A percentile compares a stretch with the other conserved stretches of the same genome.
phyloP scores from a whole-genome alignment of 2,888 invertebrate genomes.

The Diachrysia chrysitis region DNA sequence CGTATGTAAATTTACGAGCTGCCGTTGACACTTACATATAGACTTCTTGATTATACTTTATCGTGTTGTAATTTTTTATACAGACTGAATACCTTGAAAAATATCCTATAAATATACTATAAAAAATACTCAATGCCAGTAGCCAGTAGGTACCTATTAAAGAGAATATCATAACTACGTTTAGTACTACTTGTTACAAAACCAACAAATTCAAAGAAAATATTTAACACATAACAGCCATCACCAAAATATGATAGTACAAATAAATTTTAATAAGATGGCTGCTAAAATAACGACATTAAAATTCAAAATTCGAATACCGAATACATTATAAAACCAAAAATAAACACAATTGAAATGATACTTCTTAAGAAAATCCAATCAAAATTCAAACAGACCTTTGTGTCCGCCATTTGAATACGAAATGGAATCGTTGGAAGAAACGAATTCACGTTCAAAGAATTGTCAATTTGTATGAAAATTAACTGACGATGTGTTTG shows the following conservation, averaged over 20 bases:
- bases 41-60: too few relatives aligned
- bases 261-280: background rate
- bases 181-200: too few relatives aligned
- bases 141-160: too few relatives aligned
- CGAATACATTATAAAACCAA: slow-evolving; percentile 9
- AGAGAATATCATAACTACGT: too few relatives aligned
- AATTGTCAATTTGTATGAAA: slow-evolving; percentile 55
- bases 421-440: slow-evolving; percentile 8
- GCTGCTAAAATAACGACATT: background rate
- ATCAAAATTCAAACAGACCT: slow-evolving; percentile 45
- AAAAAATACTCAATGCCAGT: too few relatives aligned
- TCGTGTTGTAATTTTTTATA: too few relatives aligned
- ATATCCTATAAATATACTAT: background rate
- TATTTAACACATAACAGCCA: background rate
- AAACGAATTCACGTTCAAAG: slow-evolving; percentile 34
- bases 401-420: slow-evolving; percentile 33
- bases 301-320: background rate
- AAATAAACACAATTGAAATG: slow-evolving; percentile 39
- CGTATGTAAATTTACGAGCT: background rate
- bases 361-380: slow-evolving; percentile 39
- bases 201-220: background rate
- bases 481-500: slow-evolving; percentile 35
- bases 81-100: background rate
- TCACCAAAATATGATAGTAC: too few relatives aligned
- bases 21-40: background rate